Evolutionary conservation across 2,113 vertebrate species (phyloP).

Genomic region (Synchiropus splendidus): DNA sequence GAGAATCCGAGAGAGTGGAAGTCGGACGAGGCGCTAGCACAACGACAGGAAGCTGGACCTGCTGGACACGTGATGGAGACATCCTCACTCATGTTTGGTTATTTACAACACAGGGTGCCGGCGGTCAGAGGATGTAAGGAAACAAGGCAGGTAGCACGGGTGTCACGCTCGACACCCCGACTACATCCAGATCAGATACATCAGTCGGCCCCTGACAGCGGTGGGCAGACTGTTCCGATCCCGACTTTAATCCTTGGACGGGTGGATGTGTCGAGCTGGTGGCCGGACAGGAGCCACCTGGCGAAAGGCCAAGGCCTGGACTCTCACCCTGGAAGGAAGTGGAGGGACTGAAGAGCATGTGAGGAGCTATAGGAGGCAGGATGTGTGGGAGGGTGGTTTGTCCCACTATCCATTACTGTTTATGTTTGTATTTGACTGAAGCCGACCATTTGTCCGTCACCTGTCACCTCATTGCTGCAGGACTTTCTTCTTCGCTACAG

Average conservation of each 20-base stretch:
- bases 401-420: constrained; percentile 18
- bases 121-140: constrained; percentile 3
- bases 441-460: not conserved
- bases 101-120: constrained; percentile 6
- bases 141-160: constrained; percentile 5
- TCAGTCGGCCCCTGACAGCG: not conserved
- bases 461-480: not conserved
- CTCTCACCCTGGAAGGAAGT: constrained; percentile 80
- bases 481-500: no score
- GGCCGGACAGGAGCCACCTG: constrained; percentile 67
- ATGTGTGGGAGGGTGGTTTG: constrained; percentile 63
- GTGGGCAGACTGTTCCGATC: constrained; percentile 3
- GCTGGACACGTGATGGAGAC: constrained; percentile 24
- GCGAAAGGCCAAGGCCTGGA: constrained; percentile 75
- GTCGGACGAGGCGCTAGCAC: constrained; percentile 16
- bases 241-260: constrained; percentile 40
- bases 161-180: constrained; percentile 1
- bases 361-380: constrained; percentile 65
- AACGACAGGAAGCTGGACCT: constrained; percentile 43
- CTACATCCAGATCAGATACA: not conserved
- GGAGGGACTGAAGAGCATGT: constrained; percentile 56
- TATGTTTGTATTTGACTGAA: not conserved
- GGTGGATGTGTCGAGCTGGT: constrained; percentile 50
- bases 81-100: constrained; percentile 14
- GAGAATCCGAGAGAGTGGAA: constrained; percentile 13